Percentiles rank a stretch among this genome's conserved stretches.
These are phyloP conservation scores for Chloroclystis v-ata DNA, from an alignment of 2,888 invertebrate species.

Conservation along the genomic window DNA sequence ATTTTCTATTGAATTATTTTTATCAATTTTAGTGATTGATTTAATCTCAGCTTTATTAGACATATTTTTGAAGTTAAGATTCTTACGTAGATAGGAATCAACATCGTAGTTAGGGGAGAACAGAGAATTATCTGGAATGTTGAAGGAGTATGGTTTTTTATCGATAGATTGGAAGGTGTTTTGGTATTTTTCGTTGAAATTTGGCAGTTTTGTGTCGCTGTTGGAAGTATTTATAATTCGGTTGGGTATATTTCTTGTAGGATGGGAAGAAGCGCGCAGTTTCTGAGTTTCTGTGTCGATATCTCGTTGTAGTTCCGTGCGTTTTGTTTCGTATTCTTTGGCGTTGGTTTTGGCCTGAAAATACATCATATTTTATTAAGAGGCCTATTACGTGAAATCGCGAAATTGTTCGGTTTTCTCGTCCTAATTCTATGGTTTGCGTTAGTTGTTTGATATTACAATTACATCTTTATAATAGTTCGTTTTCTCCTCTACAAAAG, in stretches of 20 bases:
- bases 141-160: constrained; percentile 57
- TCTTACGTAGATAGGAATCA: constrained; percentile 59
- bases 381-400: too few relatives aligned
- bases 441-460: too few relatives aligned
- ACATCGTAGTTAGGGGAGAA: constrained; percentile 66
- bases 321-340: constrained; percentile 65
- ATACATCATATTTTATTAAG: too few relatives aligned
- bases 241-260: constrained; percentile 14
- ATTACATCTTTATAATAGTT: too few relatives aligned
- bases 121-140: constrained; percentile 66
- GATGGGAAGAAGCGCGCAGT: constrained; percentile 34
- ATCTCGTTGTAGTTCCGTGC: constrained; percentile 68
- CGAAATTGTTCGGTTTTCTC: too few relatives aligned
- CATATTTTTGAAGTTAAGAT: constrained; percentile 60
- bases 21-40: neutral
- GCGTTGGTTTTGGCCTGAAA: constrained; percentile 72
- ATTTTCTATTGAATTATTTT: neutral
- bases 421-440: too few relatives aligned
- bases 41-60: neutral
- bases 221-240: constrained; percentile 35
- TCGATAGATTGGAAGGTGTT: constrained; percentile 42
- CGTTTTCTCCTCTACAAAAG: too few relatives aligned
- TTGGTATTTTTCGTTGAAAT: constrained; percentile 47
- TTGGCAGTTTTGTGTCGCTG: constrained; percentile 53
- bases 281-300: constrained; percentile 58